Evolutionary conservation across 2,797 vertebrate species (phyloP).

Genomic region (Trematomus bernacchii): DNA sequence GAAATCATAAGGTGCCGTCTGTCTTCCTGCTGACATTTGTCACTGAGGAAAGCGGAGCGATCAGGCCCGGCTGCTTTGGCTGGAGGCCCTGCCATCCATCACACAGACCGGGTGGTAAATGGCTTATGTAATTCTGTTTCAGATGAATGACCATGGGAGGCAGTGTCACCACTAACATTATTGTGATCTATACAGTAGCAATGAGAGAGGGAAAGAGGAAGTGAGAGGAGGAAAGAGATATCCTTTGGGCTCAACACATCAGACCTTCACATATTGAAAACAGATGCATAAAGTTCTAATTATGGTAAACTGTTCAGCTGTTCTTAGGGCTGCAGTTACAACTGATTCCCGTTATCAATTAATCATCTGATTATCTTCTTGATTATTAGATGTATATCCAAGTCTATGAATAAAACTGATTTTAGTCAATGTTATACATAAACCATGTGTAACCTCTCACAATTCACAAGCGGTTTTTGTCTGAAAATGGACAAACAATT

Average conservation of each 20-base stretch:
- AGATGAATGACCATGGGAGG: slow-evolving; percentile 82
- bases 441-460: no score
- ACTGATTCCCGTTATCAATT: not conserved
- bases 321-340: not conserved
- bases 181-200: slow-evolving; percentile 79
- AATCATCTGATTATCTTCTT: not conserved
- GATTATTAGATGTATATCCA: not conserved
- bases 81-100: slow-evolving; percentile 81
- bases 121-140: slow-evolving; percentile 85
- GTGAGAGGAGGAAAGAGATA: slow-evolving; percentile 19
- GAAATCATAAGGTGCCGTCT: slow-evolving; percentile 65
- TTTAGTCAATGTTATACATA: no score
- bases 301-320: slow-evolving; percentile 1
- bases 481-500: no score
- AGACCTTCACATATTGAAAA: slow-evolving; percentile 5
- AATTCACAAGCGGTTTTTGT: no score
- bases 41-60: slow-evolving; percentile 71
- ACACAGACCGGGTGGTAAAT: slow-evolving; percentile 81
- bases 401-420: not conserved
- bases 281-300: slow-evolving; percentile 17
- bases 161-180: slow-evolving; percentile 81
- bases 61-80: slow-evolving; percentile 74
- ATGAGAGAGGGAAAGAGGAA: slow-evolving; percentile 49
- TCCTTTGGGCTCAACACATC: slow-evolving; percentile 30
- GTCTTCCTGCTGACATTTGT: slow-evolving; percentile 77